phyloP scores from a whole-genome alignment of 2,888 invertebrate species.

The Theretra japonica region DNA sequence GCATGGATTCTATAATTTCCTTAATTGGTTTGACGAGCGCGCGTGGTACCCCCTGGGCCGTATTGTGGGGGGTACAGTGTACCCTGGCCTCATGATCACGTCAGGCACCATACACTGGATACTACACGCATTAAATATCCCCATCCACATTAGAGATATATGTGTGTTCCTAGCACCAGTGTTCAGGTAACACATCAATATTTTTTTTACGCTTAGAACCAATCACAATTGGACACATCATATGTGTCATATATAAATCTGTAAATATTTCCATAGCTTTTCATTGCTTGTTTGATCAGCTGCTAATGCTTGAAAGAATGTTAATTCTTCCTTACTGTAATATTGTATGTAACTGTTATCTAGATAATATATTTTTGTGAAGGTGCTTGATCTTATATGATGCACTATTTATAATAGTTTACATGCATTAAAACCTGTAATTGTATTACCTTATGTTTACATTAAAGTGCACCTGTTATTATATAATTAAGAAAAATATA shows the following conservation, averaged over 20 bases:
- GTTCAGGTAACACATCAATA: slow-evolving; percentile 88
- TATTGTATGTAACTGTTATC: background rate
- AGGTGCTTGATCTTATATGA: too few relatives aligned
- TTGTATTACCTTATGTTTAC: too few relatives aligned
- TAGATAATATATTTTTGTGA: background rate
- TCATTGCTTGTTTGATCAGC: slow-evolving; percentile 8
- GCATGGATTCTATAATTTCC: slow-evolving; percentile 99
- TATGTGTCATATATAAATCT: background rate
- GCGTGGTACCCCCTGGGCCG: slow-evolving; percentile 99
- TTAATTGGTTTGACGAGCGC: slow-evolving; percentile 99
- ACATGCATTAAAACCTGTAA: too few relatives aligned
- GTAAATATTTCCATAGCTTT: background rate
- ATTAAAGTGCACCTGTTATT: too few relatives aligned
- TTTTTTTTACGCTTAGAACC: slow-evolving; percentile 15
- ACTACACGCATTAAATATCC: slow-evolving; percentile 95
- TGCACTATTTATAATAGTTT: too few relatives aligned
- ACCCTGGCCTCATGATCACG: slow-evolving; percentile 99
- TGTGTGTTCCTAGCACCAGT: slow-evolving; percentile 99
- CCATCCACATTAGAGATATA: slow-evolving; percentile 98
- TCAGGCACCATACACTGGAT: slow-evolving; percentile 98
- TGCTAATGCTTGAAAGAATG: background rate
- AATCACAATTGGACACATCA: slow-evolving; percentile 10
- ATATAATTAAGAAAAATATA: too few relatives aligned
- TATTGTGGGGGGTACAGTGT: slow-evolving; percentile 99
- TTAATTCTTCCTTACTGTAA: background rate